These are phyloP conservation scores for Chloroceryle aenea DNA, from an alignment of 2,113 vertebrate genomes.

Conservation along the genomic window DNA sequence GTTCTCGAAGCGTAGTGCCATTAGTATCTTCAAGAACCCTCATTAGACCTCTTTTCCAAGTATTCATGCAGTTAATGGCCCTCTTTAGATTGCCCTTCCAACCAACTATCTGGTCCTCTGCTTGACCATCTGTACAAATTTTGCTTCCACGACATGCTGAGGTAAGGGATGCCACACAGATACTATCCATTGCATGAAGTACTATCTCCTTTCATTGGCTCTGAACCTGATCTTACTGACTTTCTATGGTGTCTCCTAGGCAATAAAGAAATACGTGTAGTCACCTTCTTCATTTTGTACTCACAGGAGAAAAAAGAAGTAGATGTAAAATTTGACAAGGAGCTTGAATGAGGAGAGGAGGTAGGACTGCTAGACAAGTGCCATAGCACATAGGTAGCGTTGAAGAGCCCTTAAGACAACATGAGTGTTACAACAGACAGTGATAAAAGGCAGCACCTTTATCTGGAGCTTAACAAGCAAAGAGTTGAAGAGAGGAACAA, in stretches of 20 bases:
- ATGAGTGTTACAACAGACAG: neutral
- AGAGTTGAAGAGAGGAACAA: neutral
- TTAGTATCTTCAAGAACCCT: neutral
- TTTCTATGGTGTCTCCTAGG: neutral
- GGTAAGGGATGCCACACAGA: neutral
- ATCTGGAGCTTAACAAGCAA: neutral
- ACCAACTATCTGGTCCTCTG: neutral
- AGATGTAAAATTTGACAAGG: neutral
- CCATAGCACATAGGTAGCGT: neutral
- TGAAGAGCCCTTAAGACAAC: neutral
- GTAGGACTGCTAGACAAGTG: neutral
- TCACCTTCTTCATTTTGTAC: neutral
- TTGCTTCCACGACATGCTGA: neutral
- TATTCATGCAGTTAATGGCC: neutral
- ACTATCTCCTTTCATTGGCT: neutral
- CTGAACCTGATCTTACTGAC: neutral
- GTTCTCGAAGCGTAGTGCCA: neutral
- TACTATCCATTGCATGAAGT: neutral
- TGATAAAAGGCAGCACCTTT: neutral
- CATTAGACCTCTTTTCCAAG: neutral
- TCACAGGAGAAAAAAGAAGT: neutral
- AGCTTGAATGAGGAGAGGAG: neutral
- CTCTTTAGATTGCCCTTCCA: neutral
- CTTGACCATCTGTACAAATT: neutral
- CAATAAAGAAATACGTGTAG: neutral